These are phyloP conservation scores for Lacerta viridis DNA, from an alignment of 2,797 vertebrate species.

Conservation along the genomic window DNA sequence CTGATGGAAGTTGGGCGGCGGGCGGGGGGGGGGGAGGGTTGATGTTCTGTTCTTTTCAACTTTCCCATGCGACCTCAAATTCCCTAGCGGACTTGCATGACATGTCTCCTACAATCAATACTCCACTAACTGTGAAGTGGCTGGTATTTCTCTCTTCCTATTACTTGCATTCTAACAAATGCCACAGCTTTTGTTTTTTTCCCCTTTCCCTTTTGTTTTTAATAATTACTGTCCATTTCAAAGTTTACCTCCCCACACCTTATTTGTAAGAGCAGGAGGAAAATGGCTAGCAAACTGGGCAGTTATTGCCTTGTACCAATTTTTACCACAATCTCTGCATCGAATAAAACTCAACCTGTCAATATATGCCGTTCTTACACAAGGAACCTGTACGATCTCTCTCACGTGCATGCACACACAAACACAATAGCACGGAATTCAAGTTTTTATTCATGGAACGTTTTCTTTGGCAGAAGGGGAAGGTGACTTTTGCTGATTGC, in stretches of 20 bases:
- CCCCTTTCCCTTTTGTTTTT: background rate
- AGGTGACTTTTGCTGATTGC: background rate
- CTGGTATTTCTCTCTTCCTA: background rate
- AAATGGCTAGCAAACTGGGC: slow-evolving; percentile 48
- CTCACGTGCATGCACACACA: accelerated
- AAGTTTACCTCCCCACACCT: slow-evolving; percentile 21
- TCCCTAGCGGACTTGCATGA: slow-evolving; percentile 29
- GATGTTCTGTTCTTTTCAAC: background rate
- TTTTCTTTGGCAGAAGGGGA: background rate
- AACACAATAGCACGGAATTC: background rate
- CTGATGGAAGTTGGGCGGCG: background rate
- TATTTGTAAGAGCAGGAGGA: slow-evolving; percentile 28
- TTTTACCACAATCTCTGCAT: slow-evolving; percentile 14
- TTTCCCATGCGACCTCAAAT: slow-evolving; percentile 40
- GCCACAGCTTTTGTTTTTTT: slow-evolving; percentile 15
- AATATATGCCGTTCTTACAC: slow-evolving; percentile 29
- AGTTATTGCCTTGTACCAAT: slow-evolving; percentile 44
- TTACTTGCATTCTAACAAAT: slow-evolving; percentile 33
- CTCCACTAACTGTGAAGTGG: background rate
- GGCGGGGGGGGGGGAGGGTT: background rate
- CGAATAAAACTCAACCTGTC: slow-evolving; percentile 41
- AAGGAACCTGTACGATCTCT: slow-evolving; percentile 8
- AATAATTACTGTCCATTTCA: slow-evolving; percentile 5
- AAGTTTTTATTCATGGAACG: background rate
- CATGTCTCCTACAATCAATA: slow-evolving; percentile 49